Base-by-base conservation (phyloP, 1,140 invertebrate genomes). In the Drosophila kikkawai region DNA sequence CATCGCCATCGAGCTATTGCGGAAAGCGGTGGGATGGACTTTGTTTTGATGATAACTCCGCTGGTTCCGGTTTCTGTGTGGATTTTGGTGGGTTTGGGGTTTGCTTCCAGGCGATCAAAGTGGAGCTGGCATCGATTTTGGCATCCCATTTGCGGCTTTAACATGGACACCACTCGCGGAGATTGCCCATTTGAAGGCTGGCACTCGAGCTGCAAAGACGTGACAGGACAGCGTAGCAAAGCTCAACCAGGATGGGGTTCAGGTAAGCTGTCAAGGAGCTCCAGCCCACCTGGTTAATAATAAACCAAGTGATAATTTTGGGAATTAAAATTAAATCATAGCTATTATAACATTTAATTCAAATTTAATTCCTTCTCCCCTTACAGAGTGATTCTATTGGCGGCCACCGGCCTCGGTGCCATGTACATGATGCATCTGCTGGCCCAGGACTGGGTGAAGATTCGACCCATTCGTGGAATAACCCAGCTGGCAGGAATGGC, bases 391-490 rank as follows among this genome's bases (percentile, higher is more conserved):
- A 50, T 93, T 4, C 26, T 94, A 3, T 60, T 94, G 73, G 92
- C 91, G 7, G 92, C 74, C 15, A 92, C 93, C 75, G 93, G 93
- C 1, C 65, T 94, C 6, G 92, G 86, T 11, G 93, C 93, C 12
- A 86, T 94, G 83, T 94, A 93, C 64, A 93, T 94, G 87, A 79
- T 94, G 65, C 93, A 94, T 79, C 81, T 93, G 37, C 75, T 94
- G 34, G 93, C 93, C 0, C 91, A 93, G 70, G 93, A 94, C 63
- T 94, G 91, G 80, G 93, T 91, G 51, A 93, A 92, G 65, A 93
- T 93, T 55, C 78, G 91, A 5, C 92, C 91, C 4, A 81, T 92
- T 34, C 86, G 83, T 0, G 75, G 76, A 3, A 58, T 91, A 11
- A 73, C 82, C 7, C 79, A 81, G 22, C 61, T 86, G 15, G 69